Evolutionary conservation across 92 coral and sea anemone species (phyloP).

Genomic region (Porites rus): DNA sequence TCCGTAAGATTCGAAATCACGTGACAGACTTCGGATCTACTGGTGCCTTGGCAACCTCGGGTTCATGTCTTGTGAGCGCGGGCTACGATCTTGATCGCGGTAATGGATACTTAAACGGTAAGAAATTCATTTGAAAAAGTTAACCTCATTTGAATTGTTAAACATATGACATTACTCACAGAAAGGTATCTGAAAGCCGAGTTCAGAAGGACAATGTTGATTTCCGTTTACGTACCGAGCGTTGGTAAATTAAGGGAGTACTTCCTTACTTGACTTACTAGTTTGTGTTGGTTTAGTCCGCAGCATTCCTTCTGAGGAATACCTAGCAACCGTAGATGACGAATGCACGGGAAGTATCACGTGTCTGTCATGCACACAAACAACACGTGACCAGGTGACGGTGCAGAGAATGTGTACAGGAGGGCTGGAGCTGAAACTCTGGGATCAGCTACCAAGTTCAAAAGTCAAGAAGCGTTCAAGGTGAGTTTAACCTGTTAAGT

Average conservation of each 20-base stretch:
- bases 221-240: too few species aligned
- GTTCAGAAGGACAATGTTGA: not conserved
- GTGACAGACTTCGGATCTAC: constrained; percentile 93
- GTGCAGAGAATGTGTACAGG: constrained; percentile 94
- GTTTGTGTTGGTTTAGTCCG: constrained; percentile 71
- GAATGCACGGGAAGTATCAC: constrained; percentile 91
- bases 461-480: constrained; percentile 88
- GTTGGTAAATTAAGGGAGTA: too few species aligned
- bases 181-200: not conserved
- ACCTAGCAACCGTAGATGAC: constrained; percentile 91
- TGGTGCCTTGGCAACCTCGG: constrained; percentile 83
- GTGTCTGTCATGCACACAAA: constrained; percentile 84
- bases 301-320: constrained; percentile 89
- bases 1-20: constrained; percentile 94
- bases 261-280: too few species aligned
- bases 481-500: constrained; percentile 32
- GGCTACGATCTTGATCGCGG: constrained; percentile 96
- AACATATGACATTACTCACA: not conserved
- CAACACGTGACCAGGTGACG: constrained; percentile 75
- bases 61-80: constrained; percentile 85
- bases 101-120: constrained; percentile 92
- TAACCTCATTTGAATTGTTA: not conserved
- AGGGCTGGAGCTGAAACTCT: constrained; percentile 89
- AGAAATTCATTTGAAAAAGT: not conserved
- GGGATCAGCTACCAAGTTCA: constrained; percentile 85